Evolutionary conservation across 1,140 invertebrate species (phyloP), one percentile per base, ranked within the genome.

Genomic region (Acromyrmex charruanus): DNA sequence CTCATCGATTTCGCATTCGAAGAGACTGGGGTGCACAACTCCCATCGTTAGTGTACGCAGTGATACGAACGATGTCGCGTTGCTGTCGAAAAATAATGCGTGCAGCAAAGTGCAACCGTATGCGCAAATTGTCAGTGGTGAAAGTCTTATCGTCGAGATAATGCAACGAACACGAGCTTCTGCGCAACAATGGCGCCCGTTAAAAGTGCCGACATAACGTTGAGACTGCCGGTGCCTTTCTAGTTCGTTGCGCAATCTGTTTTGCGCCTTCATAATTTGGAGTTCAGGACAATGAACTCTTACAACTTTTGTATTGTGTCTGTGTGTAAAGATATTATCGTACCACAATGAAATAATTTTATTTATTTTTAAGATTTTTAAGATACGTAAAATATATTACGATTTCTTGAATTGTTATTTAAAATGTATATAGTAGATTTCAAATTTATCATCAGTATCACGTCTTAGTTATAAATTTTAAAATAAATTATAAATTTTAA

Each of bases 91-190:
- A 82, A 82, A 74, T 74, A 82, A 82, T 74, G 80, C 80, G 68
- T 82, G 80, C 69, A 28, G 55, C 44, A 75, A 75, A 74, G 44
- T 82, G 68, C 53, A 82, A 74, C 55, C 9, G 55, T 74, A 55
- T 44, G 25, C 68, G 25, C 55, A 55, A 61, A 39, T 61, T 12
- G 31, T 71, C 66, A 51, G 65, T 25, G 69, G 80, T 82, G 80
- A 82, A 82, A 82, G 80, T 82, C 68, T 82, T 82, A 82, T 82
- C 80, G 80, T 72, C 68, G 53, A 72, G 80, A 82, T 82, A 82
- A 82, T 82, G 68, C 68, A 82, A 82, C 66, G 39, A 81, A 39
- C 53, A 53, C 79, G 79, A 82, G 80, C 80, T 82, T 82, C 68
- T 74, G 68, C 80, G 80, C 80, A 82, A 82, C 80, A 82, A 82